phyloP scores from a whole-genome alignment of 2,113 vertebrate species.

The Chrysochloris asiatica region DNA sequence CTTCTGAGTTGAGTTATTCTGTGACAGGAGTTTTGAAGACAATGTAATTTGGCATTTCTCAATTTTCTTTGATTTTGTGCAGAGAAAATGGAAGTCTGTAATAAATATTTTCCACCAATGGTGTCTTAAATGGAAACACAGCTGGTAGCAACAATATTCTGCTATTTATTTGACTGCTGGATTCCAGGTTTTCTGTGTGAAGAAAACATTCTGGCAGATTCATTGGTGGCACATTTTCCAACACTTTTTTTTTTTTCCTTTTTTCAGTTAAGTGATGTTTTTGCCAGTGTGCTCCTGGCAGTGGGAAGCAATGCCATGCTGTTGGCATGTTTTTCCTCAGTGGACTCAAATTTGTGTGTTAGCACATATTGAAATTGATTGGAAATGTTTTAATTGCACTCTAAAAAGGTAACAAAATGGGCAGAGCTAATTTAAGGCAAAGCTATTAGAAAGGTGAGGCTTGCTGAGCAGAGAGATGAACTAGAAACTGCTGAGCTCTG shows the following conservation, averaged over 20 bases:
- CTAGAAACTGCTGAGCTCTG: neutral
- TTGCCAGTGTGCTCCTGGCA: neutral
- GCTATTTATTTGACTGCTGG: constrained; percentile 37
- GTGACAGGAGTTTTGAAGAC: constrained; percentile 62
- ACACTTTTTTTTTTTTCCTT: neutral
- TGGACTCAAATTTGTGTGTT: neutral
- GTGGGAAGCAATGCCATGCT: neutral
- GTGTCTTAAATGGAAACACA: constrained; percentile 58
- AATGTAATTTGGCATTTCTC: constrained; percentile 71
- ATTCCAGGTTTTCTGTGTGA: neutral
- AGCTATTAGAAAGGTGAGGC: neutral
- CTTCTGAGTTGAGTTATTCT: constrained; percentile 44
- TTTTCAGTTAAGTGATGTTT: neutral
- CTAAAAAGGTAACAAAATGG: neutral
- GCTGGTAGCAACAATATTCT: constrained; percentile 46
- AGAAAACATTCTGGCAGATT: neutral
- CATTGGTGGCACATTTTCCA: constrained; percentile 2
- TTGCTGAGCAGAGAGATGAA: neutral
- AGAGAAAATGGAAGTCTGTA: constrained; percentile 59
- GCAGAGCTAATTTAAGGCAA: neutral
- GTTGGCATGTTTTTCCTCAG: neutral
- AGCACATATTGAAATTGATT: neutral
- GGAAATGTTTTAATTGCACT: neutral
- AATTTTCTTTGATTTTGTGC: constrained; percentile 74
- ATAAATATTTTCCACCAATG: constrained; percentile 65